A percentile compares a stretch with the other conserved stretches of the same genome.
Conservation (phyloP, 64 coral and sea anemone genomes). For the Montipora foliosa region DNA sequence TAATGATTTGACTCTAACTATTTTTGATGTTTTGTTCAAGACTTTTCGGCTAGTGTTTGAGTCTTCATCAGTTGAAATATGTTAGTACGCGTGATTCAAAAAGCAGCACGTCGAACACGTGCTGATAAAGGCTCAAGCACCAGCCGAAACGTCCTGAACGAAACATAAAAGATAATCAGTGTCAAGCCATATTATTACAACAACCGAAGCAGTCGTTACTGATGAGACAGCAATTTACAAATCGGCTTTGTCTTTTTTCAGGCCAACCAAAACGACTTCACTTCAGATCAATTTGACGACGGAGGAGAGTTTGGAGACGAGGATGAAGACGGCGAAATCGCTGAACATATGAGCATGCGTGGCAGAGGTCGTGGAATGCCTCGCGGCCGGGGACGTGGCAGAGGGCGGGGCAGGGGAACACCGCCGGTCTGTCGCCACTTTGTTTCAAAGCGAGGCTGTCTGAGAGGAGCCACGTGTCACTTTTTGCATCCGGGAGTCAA, state of each 20-base stretch:
- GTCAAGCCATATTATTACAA: too few species aligned
- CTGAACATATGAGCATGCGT: constrained; percentile 77
- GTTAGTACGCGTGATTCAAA: too few species aligned
- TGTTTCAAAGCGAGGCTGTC: constrained; percentile 86
- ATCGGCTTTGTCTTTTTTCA: constrained; percentile 27
- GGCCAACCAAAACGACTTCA: constrained; percentile 77
- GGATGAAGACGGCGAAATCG: constrained; percentile 40
- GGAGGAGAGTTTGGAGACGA: constrained; percentile 78
- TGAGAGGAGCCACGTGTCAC: constrained; percentile 86
- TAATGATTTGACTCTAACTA: too few species aligned
- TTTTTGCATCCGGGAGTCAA: constrained; percentile 91
- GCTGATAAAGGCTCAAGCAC: too few species aligned
- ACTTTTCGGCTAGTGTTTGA: too few species aligned
- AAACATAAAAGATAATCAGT: too few species aligned
- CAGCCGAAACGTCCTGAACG: too few species aligned
- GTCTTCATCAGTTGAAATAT: too few species aligned
- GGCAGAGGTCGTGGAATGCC: constrained; percentile 73
- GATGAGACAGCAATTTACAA: background rate
- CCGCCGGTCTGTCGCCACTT: constrained; percentile 90
- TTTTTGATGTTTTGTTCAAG: too few species aligned
- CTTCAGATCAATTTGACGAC: constrained; percentile 65
- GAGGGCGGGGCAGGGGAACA: constrained; percentile 71
- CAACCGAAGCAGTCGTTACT: too few species aligned
- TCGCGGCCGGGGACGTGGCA: constrained; percentile 86
- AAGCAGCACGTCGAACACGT: too few species aligned